phyloP scores from a whole-genome alignment of 2,888 invertebrate species.

The Andrena bucephala region DNA sequence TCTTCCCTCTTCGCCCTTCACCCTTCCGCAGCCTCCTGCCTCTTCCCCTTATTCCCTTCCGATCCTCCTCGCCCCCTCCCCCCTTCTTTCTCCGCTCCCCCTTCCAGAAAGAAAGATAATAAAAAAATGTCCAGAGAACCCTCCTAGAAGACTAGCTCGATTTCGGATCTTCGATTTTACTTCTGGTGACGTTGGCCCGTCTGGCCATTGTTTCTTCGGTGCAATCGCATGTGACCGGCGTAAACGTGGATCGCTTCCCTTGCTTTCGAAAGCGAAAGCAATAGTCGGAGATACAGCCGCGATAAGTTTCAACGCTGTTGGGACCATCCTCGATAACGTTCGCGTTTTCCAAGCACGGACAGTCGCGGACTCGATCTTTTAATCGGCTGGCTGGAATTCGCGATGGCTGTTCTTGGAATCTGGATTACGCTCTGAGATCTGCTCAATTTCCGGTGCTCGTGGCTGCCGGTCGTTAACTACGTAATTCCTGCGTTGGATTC shows the following conservation, averaged over 20 bases:
- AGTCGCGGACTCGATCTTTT: background rate
- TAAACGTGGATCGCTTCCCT: background rate
- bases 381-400: slow-evolving; percentile 19
- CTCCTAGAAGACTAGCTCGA: slow-evolving; percentile 34
- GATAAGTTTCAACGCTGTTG: too few species aligned
- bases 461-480: slow-evolving; percentile 24
- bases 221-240: background rate
- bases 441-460: slow-evolving; percentile 38
- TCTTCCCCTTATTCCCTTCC: slow-evolving; percentile 38
- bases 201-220: background rate
- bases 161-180: slow-evolving; percentile 45
- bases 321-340: background rate
- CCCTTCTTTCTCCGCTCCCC: slow-evolving; percentile 46
- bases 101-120: slow-evolving; percentile 36
- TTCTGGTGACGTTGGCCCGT: background rate
- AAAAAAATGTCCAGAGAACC: slow-evolving; percentile 41
- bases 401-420: slow-evolving; percentile 20
- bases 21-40: slow-evolving; percentile 48
- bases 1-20: slow-evolving; percentile 49
- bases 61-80: slow-evolving; percentile 24
- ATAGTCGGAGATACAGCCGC: background rate
- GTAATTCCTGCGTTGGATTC: slow-evolving; percentile 30
- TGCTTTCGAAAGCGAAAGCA: background rate
- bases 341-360: background rate
- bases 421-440: slow-evolving; percentile 27